These are phyloP conservation scores for Holacanthus passer DNA, from an alignment of 2,113 vertebrate species.

Conservation along the genomic window DNA sequence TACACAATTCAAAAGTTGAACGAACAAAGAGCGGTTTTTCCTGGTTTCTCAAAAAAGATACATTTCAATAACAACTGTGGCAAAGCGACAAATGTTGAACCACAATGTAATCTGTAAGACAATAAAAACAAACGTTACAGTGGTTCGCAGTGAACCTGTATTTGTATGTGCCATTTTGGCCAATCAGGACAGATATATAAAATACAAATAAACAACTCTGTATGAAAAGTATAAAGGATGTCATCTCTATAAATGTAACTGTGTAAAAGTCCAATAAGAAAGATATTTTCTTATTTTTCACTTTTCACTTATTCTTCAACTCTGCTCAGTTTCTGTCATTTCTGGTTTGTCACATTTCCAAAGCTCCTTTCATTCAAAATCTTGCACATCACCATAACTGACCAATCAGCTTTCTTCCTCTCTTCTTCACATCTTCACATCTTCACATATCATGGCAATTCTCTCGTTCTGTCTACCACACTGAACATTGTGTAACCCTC, in stretches of 20 bases:
- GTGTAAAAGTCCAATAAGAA: neutral
- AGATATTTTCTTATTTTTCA: neutral
- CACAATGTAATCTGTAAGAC: neutral
- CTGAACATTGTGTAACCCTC: neutral
- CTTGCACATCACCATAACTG: neutral
- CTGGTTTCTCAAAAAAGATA: neutral
- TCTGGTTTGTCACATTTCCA: neutral
- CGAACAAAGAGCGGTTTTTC: too few relatives aligned
- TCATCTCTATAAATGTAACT: too few relatives aligned
- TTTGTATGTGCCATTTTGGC: neutral
- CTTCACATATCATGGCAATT: too few relatives aligned
- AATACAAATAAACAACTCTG: neutral
- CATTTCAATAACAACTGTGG: neutral
- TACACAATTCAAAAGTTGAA: neutral
- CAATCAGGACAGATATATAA: neutral
- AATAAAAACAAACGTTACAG: neutral
- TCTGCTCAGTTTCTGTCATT: neutral
- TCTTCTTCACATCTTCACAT: too few relatives aligned
- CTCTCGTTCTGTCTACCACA: neutral
- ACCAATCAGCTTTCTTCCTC: too few relatives aligned
- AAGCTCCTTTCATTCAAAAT: neutral
- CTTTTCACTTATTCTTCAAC: neutral
- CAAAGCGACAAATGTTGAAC: neutral
- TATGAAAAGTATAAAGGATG: neutral
- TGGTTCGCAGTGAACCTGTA: too few relatives aligned